Evolutionary conservation across 30 jellyfish, hydroid and myxozoan genomes (phyloP).

Genomic region (Aurelia sp.): DNA sequence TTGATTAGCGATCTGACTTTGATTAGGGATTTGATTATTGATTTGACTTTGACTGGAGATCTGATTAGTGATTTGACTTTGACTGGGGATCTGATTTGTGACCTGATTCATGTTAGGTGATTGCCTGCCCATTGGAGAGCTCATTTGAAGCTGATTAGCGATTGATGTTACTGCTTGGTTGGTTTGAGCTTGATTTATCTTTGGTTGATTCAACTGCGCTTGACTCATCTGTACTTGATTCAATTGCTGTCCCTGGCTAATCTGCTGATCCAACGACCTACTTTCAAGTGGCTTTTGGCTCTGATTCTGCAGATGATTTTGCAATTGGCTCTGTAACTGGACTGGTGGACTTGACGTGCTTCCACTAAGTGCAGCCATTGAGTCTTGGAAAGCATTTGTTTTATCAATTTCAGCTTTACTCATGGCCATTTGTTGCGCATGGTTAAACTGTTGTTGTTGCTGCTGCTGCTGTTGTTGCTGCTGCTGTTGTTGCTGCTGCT

Average conservation of each 20-base stretch:
- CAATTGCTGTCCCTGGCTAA: conserved; percentile 13
- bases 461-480: conserved; percentile 70
- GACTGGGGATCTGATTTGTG: not conserved
- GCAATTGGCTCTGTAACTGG: conserved; percentile 29
- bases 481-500: conserved; percentile 58
- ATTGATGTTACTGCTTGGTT: conserved; percentile 28
- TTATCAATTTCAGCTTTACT: conserved; percentile 45
- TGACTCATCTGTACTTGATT: conserved; percentile 16
- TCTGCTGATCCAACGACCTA: conserved; percentile 46
- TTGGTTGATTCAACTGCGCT: conserved; percentile 20
- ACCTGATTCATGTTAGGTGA: conserved; percentile 26
- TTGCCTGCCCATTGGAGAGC: conserved; percentile 60
- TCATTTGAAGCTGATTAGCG: conserved; percentile 19
- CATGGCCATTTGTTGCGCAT: conserved; percentile 53
- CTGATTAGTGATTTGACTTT: no score
- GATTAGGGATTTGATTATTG: no score
- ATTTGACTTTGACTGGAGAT: no score
- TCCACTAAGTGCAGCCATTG: conserved; percentile 33
- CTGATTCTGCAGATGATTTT: conserved; percentile 43
- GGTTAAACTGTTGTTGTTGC: conserved; percentile 61
- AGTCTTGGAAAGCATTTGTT: conserved; percentile 42
- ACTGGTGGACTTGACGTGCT: conserved; percentile 56
- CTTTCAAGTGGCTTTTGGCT: conserved; percentile 19
- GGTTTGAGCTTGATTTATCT: conserved; percentile 25
- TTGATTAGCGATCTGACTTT: no score